These are phyloP conservation scores for Sebastiscus tertius DNA, from an alignment of 2,797 vertebrate genomes.

Conservation along the genomic window DNA sequence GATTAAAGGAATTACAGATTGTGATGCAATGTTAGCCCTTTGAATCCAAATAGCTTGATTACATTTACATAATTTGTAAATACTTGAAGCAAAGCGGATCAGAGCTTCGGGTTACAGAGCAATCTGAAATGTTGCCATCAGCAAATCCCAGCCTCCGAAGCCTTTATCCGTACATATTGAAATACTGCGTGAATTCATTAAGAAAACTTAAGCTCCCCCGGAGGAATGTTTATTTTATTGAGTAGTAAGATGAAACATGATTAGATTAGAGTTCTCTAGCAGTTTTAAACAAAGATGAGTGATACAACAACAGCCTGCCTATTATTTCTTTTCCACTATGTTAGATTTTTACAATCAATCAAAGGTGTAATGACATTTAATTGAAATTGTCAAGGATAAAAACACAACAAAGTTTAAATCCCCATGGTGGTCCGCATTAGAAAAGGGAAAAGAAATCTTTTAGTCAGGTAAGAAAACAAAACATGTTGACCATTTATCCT, in stretches of 20 bases:
- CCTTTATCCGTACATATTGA: conserved; percentile 39
- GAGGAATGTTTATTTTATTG: conserved; percentile 44
- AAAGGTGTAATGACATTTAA: background rate
- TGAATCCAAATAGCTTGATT: conserved; percentile 42
- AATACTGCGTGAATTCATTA: conserved; percentile 47
- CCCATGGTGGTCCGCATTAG: background rate
- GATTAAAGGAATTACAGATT: conserved; percentile 31
- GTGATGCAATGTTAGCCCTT: conserved; percentile 14
- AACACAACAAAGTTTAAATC: background rate
- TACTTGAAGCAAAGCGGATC: conserved; percentile 26
- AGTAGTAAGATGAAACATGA: conserved; percentile 23
- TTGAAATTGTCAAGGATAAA: background rate
- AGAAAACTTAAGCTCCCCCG: conserved; percentile 26
- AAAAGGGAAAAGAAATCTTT: background rate
- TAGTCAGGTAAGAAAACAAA: background rate
- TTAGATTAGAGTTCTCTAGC: background rate
- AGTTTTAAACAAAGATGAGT: conserved; percentile 6
- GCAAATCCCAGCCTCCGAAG: conserved; percentile 25
- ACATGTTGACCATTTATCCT: background rate
- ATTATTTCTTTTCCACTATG: background rate
- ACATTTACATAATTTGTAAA: conserved; percentile 44
- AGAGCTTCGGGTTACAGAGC: conserved; percentile 22
- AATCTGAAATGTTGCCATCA: conserved; percentile 35
- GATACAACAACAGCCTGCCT: background rate
- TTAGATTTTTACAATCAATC: background rate